phyloP scores from a whole-genome alignment of 2,797 vertebrate genomes.

The Nannoperca obscura region DNA sequence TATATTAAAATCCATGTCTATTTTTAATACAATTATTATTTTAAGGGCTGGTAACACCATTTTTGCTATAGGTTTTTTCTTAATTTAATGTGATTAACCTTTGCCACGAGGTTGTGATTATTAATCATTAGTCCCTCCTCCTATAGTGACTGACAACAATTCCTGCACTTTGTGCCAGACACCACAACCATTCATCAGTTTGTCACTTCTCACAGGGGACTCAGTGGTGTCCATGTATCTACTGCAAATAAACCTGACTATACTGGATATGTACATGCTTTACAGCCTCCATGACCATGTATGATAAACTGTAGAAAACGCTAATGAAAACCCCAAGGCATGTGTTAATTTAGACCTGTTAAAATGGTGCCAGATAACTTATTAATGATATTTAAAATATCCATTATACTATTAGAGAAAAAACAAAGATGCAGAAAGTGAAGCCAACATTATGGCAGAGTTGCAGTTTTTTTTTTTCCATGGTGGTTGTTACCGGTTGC shows the following conservation, averaged over 20 bases:
- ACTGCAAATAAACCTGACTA: conserved; percentile 37
- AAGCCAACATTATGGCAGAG: conserved; percentile 45
- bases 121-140: conserved; percentile 80
- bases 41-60: not conserved
- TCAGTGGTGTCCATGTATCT: conserved; percentile 70
- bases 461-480: conserved; percentile 25
- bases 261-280: not conserved
- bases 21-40: not conserved
- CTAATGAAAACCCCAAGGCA: not conserved
- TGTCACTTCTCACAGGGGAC: conserved; percentile 76
- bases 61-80: conserved; percentile 48
- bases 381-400: conserved; percentile 41
- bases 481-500: conserved; percentile 50
- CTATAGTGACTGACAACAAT: conserved; percentile 79
- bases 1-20: not conserved
- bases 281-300: conserved; percentile 9
- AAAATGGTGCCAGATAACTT: conserved; percentile 29
- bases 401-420: conserved; percentile 31
- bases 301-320: not conserved
- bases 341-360: not conserved
- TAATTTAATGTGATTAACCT: conserved; percentile 80
- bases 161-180: conserved; percentile 74
- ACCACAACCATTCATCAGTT: conserved; percentile 75
- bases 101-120: conserved; percentile 75
- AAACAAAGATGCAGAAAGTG: conserved; percentile 33